phyloP scores from a whole-genome alignment of 2,888 invertebrate species.

The Melanchra persicariae region DNA sequence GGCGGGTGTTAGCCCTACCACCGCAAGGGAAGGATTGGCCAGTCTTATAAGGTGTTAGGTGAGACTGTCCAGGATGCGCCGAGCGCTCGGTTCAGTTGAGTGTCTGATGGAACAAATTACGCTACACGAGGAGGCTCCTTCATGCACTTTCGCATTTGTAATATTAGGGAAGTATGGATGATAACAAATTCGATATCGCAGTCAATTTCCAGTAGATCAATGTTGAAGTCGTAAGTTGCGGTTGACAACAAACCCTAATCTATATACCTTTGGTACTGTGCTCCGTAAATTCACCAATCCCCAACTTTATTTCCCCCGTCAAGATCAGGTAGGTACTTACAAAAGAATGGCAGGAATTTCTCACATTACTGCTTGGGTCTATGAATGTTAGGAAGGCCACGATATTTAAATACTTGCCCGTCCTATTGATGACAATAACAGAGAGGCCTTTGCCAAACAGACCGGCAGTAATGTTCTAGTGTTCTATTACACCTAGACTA shows the following conservation, averaged over 20 bases:
- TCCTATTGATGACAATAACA: conserved; percentile 41
- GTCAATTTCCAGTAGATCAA: not conserved
- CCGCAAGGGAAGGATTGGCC: too few relatives aligned
- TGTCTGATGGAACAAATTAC: too few relatives aligned
- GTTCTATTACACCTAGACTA: conserved; percentile 13
- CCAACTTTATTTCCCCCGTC: conserved; percentile 2
- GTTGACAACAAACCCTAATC: not conserved
- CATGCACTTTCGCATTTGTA: too few relatives aligned
- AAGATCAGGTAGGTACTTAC: conserved; percentile 22
- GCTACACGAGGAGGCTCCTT: too few relatives aligned
- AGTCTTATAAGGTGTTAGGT: too few relatives aligned
- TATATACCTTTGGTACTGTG: not conserved
- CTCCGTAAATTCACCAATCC: not conserved
- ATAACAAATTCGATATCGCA: not conserved
- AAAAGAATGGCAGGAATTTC: conserved; percentile 41
- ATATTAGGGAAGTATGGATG: not conserved
- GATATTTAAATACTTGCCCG: conserved; percentile 45
- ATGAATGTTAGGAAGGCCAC: conserved; percentile 23
- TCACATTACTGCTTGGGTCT: conserved; percentile 33
- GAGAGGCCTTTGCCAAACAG: conserved; percentile 25
- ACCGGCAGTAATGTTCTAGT: conserved; percentile 19
- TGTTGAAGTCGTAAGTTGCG: not conserved
- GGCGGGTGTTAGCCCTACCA: too few relatives aligned
- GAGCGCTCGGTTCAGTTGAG: too few relatives aligned
- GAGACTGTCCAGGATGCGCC: too few relatives aligned